Conservation (phyloP, 2,113 vertebrate species). For the Calyptomena viridis region DNA sequence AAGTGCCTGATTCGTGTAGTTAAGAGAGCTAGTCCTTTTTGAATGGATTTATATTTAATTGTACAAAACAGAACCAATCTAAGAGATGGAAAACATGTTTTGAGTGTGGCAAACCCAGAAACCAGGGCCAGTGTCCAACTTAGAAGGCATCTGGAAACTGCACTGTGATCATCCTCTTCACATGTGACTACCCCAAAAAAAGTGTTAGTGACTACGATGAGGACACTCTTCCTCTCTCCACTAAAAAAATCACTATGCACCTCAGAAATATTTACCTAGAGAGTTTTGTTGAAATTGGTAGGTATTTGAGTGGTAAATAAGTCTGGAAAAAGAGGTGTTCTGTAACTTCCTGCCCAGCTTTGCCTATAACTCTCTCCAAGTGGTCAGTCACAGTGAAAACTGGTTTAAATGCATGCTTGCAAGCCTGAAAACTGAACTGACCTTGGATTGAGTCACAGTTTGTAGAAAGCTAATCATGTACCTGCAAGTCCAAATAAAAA, state of each 20-base stretch:
- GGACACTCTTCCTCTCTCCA: background rate
- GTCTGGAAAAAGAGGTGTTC: background rate
- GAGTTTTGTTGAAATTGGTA: background rate
- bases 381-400: background rate
- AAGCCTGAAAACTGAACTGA: background rate
- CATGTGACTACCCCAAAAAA: background rate
- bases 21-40: background rate
- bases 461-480: slow-evolving; percentile 32
- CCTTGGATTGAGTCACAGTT: slow-evolving; percentile 5
- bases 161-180: background rate
- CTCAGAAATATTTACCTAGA: background rate
- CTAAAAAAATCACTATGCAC: background rate
- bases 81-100: background rate
- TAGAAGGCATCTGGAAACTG: background rate
- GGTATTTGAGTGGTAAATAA: background rate
- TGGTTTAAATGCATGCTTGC: background rate
- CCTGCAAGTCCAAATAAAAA: slow-evolving; percentile 39
- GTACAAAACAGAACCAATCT: background rate
- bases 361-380: background rate
- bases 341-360: background rate
- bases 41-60: background rate
- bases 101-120: background rate
- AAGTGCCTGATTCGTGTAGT: background rate
- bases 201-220: accelerated
- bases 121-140: background rate